Conservation (phyloP, 1,140 invertebrate species). For the Colletes gigas region DNA sequence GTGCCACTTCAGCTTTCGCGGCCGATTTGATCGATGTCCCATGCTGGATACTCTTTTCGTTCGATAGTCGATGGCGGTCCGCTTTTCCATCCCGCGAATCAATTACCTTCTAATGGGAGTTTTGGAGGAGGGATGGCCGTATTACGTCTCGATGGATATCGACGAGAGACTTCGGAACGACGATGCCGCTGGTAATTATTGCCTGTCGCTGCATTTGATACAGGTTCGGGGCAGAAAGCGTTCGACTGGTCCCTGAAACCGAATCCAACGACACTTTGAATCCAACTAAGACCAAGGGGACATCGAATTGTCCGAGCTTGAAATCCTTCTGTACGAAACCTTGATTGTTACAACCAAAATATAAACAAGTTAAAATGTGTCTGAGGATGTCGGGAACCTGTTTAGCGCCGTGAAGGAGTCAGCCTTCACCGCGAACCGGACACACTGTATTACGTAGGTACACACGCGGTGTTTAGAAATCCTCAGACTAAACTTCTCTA, state of each 20-base stretch:
- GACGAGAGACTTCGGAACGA: neutral
- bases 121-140: neutral
- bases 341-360: too few species aligned
- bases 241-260: too few species aligned
- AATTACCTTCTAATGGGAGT: conserved; percentile 2
- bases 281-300: too few species aligned
- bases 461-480: neutral
- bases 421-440: neutral
- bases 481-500: neutral
- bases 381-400: neutral
- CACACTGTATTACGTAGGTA: neutral
- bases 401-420: neutral
- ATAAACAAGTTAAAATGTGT: too few species aligned
- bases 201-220: neutral
- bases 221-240: too few species aligned
- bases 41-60: conserved; percentile 3
- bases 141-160: conserved; percentile 1
- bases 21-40: conserved; percentile 19
- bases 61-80: neutral
- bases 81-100: conserved; percentile 3
- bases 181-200: conserved; percentile 4
- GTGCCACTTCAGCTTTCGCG: conserved; percentile 1
- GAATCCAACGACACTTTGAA: too few species aligned
- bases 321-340: neutral
- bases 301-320: neutral